Conservation (phyloP, 2,888 invertebrate species). For the Orchestes rusci region DNA sequence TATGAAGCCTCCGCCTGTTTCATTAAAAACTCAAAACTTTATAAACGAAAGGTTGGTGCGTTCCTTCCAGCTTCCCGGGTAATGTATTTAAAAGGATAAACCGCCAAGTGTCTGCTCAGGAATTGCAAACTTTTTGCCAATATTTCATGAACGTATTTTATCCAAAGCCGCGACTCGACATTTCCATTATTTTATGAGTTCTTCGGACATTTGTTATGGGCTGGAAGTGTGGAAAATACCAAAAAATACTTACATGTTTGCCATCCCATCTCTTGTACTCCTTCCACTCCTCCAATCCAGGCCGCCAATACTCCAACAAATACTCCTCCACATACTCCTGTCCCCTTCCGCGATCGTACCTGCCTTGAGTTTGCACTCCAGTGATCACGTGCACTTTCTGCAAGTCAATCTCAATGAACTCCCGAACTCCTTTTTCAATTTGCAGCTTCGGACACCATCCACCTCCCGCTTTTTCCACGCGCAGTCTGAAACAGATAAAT, state of each 20-base stretch:
- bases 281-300: constrained; percentile 54
- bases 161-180: too few relatives aligned
- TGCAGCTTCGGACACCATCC: constrained; percentile 71
- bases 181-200: too few relatives aligned
- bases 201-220: too few relatives aligned
- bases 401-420: constrained; percentile 62
- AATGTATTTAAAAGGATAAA: too few relatives aligned
- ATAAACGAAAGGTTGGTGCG: too few relatives aligned
- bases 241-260: constrained; percentile 50
- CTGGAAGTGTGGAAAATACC: too few relatives aligned
- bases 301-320: constrained; percentile 61
- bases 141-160: too few relatives aligned
- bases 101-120: too few relatives aligned
- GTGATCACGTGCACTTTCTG: constrained; percentile 56
- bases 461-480: constrained; percentile 62
- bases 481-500: constrained; percentile 49
- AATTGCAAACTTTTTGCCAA: too few relatives aligned
- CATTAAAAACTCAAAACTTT: too few relatives aligned
- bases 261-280: constrained; percentile 60
- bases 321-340: constrained; percentile 69
- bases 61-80: too few relatives aligned
- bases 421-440: constrained; percentile 56
- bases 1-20: too few relatives aligned
- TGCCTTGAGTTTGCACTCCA: constrained; percentile 70
- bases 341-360: constrained; percentile 66